Conservation (phyloP, 2,113 vertebrate genomes). For the Bagarius yarrelli region DNA sequence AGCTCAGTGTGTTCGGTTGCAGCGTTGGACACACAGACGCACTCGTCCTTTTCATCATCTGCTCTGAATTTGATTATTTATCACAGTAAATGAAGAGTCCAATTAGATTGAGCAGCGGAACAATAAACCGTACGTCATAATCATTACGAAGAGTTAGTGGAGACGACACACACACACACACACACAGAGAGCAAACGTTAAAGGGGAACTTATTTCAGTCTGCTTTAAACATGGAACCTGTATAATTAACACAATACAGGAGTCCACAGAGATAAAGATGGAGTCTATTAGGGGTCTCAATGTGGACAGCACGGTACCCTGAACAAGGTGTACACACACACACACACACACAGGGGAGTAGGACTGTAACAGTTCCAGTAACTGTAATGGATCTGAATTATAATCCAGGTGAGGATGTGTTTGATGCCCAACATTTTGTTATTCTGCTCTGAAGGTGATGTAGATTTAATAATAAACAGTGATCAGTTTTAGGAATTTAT, state of each 20-base stretch:
- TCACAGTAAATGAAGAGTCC: conserved; percentile 39
- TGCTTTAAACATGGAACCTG: conserved; percentile 7
- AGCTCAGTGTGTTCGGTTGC: too few species aligned
- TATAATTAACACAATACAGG: conserved; percentile 22
- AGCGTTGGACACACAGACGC: conserved; percentile 12
- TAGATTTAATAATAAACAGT: background rate
- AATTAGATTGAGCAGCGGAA: conserved; percentile 34
- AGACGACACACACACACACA: background rate
- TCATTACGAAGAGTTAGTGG: conserved; percentile 31
- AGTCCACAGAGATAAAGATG: too few species aligned
- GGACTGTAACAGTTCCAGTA: too few species aligned
- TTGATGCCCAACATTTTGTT: background rate
- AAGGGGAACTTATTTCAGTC: conserved; percentile 13
- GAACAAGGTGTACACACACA: too few species aligned
- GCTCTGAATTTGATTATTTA: conserved; percentile 36
- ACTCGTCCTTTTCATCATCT: conserved; percentile 33
- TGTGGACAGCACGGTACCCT: too few species aligned
- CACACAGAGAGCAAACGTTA: background rate
- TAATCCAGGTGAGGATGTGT: background rate
- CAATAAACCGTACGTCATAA: conserved; percentile 31
- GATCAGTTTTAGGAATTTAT: background rate
- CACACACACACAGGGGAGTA: background rate
- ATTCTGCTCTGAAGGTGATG: background rate
- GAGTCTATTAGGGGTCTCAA: too few species aligned
- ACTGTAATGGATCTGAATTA: background rate